These are phyloP conservation scores for Leptinotarsa lineolata DNA, from an alignment of 1,140 invertebrate species.

Conservation along the genomic window DNA sequence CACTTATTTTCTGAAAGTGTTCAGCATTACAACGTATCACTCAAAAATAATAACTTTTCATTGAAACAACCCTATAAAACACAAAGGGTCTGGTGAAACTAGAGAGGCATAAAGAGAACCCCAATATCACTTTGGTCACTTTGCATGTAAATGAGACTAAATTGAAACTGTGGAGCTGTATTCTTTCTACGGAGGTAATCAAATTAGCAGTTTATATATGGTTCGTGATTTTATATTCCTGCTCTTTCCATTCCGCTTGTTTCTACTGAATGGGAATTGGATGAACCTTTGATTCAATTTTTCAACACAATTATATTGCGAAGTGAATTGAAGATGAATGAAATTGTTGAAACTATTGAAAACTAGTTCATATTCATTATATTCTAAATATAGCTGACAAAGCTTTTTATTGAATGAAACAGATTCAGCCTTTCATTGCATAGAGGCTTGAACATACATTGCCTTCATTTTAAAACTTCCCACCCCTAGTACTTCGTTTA, in stretches of 20 bases:
- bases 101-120: slow-evolving; percentile 7
- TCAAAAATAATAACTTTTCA: background rate
- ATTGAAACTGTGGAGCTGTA: slow-evolving; percentile 15
- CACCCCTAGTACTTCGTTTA: no score
- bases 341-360: no score
- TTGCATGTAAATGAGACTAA: slow-evolving; percentile 9
- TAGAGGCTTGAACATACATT: no score
- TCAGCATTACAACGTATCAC: background rate
- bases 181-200: slow-evolving; percentile 1
- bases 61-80: background rate
- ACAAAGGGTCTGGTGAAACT: background rate
- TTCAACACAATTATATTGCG: no score
- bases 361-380: no score
- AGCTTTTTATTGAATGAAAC: no score
- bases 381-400: no score
- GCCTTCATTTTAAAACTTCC: no score
- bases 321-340: no score
- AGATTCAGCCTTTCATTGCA: no score
- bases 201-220: slow-evolving; percentile 14
- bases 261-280: background rate
- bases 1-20: no score
- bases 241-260: background rate
- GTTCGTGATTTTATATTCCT: background rate
- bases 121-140: slow-evolving; percentile 6
- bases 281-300: no score